Conservation (phyloP, 2,888 invertebrate species). For the Ennomos quercinarius region DNA sequence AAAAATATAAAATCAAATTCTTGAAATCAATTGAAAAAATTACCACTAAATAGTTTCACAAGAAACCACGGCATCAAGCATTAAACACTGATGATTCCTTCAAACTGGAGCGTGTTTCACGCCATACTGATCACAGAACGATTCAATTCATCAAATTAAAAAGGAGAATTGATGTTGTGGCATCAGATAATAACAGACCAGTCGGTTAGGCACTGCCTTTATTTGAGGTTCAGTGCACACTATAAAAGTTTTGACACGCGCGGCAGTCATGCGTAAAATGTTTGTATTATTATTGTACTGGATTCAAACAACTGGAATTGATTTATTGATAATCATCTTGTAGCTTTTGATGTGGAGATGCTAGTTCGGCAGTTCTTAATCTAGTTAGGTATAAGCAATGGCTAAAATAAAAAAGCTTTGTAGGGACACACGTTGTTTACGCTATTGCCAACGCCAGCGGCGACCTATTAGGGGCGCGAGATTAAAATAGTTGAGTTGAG, state of each 20-base stretch:
- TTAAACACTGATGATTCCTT: conserved; percentile 8
- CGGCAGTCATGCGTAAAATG: conserved; percentile 22
- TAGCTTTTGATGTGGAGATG: conserved; percentile 9
- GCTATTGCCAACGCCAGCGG: too few species aligned
- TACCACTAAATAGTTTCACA: neutral
- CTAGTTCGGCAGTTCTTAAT: too few species aligned
- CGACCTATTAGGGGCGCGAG: too few species aligned
- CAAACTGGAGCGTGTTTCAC: conserved; percentile 13
- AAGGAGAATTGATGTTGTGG: conserved; percentile 17
- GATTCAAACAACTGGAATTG: conserved; percentile 30
- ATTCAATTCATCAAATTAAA: conserved; percentile 13
- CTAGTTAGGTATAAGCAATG: too few species aligned
- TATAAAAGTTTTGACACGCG: conserved; percentile 29
- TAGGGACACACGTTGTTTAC: too few species aligned
- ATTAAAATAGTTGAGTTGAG: too few species aligned
- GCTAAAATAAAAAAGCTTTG: too few species aligned
- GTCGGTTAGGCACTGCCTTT: conserved; percentile 14
- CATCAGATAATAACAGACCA: conserved; percentile 20
- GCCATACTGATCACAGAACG: conserved; percentile 15
- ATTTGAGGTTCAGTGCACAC: conserved; percentile 7
- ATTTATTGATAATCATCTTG: conserved; percentile 26
- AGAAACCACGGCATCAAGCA: conserved; percentile 3
- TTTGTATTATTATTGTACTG: conserved; percentile 8
- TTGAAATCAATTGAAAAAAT: neutral
- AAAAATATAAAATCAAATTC: neutral